Evolutionary conservation across 1,140 invertebrate species (phyloP).

Genomic region (Heliconius nattereri): DNA sequence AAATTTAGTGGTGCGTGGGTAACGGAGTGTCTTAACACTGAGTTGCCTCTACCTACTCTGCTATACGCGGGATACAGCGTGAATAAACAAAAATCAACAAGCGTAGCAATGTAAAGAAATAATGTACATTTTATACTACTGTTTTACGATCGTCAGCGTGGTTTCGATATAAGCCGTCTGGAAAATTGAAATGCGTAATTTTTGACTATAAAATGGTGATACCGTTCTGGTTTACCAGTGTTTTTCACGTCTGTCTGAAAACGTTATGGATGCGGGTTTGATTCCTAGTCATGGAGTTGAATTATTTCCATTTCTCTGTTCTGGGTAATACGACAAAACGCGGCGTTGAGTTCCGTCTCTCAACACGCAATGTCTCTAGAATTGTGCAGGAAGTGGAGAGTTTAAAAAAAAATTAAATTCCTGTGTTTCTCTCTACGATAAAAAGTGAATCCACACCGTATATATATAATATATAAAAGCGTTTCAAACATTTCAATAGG

Average conservation of each 20-base stretch:
- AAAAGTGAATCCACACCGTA: neutral
- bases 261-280: neutral
- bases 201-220: constrained; percentile 8
- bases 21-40: too few species aligned
- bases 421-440: neutral
- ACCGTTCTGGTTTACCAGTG: neutral
- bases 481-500: neutral
- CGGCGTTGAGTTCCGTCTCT: too few species aligned
- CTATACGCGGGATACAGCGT: too few species aligned
- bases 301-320: too few species aligned
- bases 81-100: too few species aligned
- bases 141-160: neutral
- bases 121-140: constrained; percentile 1
- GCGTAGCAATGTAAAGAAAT: neutral
- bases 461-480: neutral
- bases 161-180: neutral
- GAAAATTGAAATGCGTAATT: constrained; percentile 8
- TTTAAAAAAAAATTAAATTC: too few species aligned
- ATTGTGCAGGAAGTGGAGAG: too few species aligned
- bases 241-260: neutral
- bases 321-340: too few species aligned
- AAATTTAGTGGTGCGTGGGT: too few species aligned
- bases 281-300: neutral
- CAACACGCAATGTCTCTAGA: too few species aligned
- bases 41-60: too few species aligned